phyloP scores from a whole-genome alignment of 1,140 invertebrate species.

The Sesamia nonagrioides region DNA sequence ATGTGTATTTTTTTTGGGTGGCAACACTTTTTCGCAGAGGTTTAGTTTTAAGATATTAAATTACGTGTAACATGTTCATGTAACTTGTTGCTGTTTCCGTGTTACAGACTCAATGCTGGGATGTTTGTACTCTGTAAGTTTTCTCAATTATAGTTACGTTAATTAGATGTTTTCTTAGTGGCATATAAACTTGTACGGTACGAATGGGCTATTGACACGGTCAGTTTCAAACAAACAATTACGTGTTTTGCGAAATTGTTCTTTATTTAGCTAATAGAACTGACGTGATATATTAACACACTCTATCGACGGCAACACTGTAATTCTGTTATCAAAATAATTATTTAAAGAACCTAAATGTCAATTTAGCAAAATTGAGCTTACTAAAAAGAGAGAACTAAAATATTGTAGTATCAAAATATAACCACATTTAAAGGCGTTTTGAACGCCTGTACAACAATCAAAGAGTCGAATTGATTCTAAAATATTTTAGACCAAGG shows the following conservation, averaged over 20 bases:
- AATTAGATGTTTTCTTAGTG: not conserved
- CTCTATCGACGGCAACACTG: too few species aligned
- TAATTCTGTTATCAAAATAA: too few species aligned
- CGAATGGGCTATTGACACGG: not conserved
- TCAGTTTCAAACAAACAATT: not conserved
- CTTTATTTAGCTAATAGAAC: too few species aligned
- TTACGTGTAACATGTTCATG: not conserved
- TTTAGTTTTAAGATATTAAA: not conserved
- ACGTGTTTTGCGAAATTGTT: not conserved
- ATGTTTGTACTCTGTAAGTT: too few species aligned
- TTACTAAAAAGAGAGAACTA: slow-evolving; percentile 5
- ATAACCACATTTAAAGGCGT: slow-evolving; percentile 54
- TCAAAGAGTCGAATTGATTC: slow-evolving; percentile 1
- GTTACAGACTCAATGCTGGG: not conserved
- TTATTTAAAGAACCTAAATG: not conserved
- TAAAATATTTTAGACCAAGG: slow-evolving; percentile 14
- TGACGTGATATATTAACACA: too few species aligned
- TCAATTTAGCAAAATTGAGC: not conserved
- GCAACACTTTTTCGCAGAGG: slow-evolving; percentile 1
- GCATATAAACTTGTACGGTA: not conserved
- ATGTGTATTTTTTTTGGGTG: not conserved
- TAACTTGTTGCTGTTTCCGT: not conserved
- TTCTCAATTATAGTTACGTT: too few species aligned
- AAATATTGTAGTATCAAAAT: slow-evolving; percentile 49
- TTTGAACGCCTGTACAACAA: slow-evolving; percentile 21